Evolutionary conservation across 2,113 vertebrate genomes (phyloP).

Genomic region (Pollimyrus isidori): DNA sequence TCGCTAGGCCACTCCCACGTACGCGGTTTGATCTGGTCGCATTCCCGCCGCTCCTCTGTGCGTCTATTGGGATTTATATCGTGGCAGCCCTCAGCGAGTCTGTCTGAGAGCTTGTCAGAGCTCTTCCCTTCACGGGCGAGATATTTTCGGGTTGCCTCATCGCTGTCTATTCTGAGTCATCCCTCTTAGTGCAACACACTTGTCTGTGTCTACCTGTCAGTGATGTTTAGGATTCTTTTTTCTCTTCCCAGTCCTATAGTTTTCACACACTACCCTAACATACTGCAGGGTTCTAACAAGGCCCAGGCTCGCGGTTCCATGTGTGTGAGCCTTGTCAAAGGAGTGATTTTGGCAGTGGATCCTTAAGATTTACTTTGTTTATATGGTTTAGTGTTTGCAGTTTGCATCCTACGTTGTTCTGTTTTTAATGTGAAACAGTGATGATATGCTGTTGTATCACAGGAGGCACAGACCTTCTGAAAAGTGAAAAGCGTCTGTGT

Average conservation of each 20-base stretch:
- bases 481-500: neutral
- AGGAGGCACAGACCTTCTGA: neutral
- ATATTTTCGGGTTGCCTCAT: slow-evolving; percentile 1
- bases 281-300: neutral
- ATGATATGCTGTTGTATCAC: neutral
- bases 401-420: neutral
- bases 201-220: neutral
- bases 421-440: neutral
- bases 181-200: neutral
- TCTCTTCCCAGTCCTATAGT: neutral
- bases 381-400: neutral
- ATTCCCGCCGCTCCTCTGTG: neutral
- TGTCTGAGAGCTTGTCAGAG: neutral
- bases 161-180: slow-evolving; percentile 1
- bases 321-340: neutral
- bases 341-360: neutral
- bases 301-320: neutral
- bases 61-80: neutral
- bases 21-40: neutral
- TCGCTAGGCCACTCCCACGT: neutral
- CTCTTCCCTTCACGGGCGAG: neutral
- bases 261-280: neutral
- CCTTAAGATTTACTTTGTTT: neutral
- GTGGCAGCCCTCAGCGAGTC: neutral
- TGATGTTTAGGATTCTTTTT: neutral